phyloP scores from a whole-genome alignment of 2,797 vertebrate genomes.

The Ctenopoma multispine region DNA sequence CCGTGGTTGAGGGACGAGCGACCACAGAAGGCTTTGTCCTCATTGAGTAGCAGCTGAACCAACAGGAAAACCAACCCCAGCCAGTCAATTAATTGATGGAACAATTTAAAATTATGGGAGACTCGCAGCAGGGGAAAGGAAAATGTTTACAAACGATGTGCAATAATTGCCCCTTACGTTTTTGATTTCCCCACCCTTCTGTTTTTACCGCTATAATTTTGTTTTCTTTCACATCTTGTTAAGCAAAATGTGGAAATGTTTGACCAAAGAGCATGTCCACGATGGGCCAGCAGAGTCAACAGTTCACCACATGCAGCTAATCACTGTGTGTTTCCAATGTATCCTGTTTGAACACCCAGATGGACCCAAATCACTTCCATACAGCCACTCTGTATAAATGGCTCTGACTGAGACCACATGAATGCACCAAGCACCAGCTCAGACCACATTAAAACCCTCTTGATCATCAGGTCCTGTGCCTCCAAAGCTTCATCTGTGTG shows the following conservation, averaged over 20 bases:
- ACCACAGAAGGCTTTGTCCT: constrained; percentile 71
- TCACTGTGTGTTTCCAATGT: constrained; percentile 75
- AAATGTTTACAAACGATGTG: constrained; percentile 74
- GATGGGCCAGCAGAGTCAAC: constrained; percentile 54
- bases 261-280: constrained; percentile 48
- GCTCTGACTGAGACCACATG: constrained; percentile 70
- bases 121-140: constrained; percentile 62
- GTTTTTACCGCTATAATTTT: constrained; percentile 25
- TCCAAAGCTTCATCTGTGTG: constrained; percentile 56
- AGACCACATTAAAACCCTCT: constrained; percentile 73
- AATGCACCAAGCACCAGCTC: constrained; percentile 51
- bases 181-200: constrained; percentile 7
- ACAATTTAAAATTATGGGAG: constrained; percentile 74
- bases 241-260: constrained; percentile 66
- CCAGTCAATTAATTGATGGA: constrained; percentile 78
- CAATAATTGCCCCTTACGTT: constrained; percentile 60
- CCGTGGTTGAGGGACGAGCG: constrained; percentile 55
- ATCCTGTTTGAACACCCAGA: constrained; percentile 80
- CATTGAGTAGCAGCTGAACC: constrained; percentile 80
- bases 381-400: constrained; percentile 58
- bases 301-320: constrained; percentile 75
- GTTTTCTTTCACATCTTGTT: constrained; percentile 67
- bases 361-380: constrained; percentile 82
- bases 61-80: constrained; percentile 77
- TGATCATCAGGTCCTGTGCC: constrained; percentile 67